Evolutionary conservation across 2,113 vertebrate species (phyloP), one percentile per base, ranked within the genome.

Genomic region (Pampusana beccarii): DNA sequence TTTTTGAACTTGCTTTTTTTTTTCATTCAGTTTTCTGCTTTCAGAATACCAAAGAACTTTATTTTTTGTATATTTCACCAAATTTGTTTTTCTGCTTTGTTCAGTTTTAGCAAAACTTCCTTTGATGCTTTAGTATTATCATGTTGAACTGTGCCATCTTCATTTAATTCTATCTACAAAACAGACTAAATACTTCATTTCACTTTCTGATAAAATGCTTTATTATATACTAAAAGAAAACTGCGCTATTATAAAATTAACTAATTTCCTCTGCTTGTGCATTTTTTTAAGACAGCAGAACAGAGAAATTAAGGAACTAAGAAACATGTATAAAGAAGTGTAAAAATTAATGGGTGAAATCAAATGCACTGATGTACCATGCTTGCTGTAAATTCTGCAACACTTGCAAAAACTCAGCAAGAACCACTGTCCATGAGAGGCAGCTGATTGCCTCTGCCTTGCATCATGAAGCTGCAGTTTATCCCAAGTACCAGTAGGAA

Each of bases 91-190:
- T 42, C 44, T 94, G 84, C 5, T 89, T 97, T 42, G 42, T 42
- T 42, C 42, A 42, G 15, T 42, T 80, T 96, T 44, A 90, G 70
- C 14, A 91, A 69, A 71, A 89, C 29, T 84, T 88, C 36, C 40
- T 96, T 95, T 70, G 51, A 90, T 86, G 36, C 40, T 48, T 85
- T 66, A 73, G 29, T 92, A 92, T 86, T 79, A 92, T 80, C 66
- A 75, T 29, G 67, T 7, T 64, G 51, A 94, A 70, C 79, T 92
- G 66, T 65, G 44, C 57, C 82, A 95, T 21, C 54, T 73, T 61
- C 70, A 84, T 95, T 94, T 85, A 57, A 82, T 94, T 96, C 93
- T 70, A 16, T 16, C 95, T 97, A 44, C 46, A 91, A 92, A 97
- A 91, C 10, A 96, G 70, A 80, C 60, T 31, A 80, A 14, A 88